Percentiles rank a stretch among this genome's conserved stretches.
Evolutionary conservation across 2,113 vertebrate genomes (phyloP).

Genomic region (Dromiciops gliroides): DNA sequence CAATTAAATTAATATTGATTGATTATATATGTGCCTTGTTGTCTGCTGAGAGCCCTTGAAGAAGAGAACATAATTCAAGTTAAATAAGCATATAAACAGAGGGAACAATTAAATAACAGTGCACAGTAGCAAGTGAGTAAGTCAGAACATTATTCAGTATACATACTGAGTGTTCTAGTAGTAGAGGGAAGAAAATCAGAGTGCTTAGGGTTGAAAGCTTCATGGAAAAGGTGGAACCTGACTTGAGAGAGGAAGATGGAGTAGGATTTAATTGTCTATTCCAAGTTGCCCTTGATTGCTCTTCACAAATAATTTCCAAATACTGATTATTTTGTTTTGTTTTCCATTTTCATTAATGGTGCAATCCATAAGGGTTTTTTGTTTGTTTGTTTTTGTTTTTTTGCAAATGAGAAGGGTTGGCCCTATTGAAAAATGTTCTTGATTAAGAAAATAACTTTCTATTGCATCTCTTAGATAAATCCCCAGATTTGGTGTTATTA

Average conservation of each 20-base stretch:
- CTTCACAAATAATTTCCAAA: slow-evolving; percentile 11
- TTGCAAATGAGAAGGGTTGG: background rate
- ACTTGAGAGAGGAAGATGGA: background rate
- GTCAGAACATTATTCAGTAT: background rate
- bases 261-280: background rate
- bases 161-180: background rate
- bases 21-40: background rate
- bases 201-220: background rate
- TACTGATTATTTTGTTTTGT: background rate
- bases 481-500: background rate
- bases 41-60: background rate
- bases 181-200: background rate
- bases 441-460: background rate
- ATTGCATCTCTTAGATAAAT: background rate
- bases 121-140: background rate
- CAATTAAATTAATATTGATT: background rate
- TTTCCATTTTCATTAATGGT: background rate
- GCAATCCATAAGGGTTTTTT: background rate
- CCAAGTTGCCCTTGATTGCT: background rate
- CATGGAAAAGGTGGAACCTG: background rate
- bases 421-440: background rate
- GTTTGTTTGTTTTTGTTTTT: too few relatives aligned
- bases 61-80: background rate
- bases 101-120: background rate
- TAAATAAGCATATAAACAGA: background rate